Evolutionary conservation across 2,113 vertebrate species (phyloP), one percentile per base, ranked within the genome.

Genomic region (Xenotilapia flavipinnis): DNA sequence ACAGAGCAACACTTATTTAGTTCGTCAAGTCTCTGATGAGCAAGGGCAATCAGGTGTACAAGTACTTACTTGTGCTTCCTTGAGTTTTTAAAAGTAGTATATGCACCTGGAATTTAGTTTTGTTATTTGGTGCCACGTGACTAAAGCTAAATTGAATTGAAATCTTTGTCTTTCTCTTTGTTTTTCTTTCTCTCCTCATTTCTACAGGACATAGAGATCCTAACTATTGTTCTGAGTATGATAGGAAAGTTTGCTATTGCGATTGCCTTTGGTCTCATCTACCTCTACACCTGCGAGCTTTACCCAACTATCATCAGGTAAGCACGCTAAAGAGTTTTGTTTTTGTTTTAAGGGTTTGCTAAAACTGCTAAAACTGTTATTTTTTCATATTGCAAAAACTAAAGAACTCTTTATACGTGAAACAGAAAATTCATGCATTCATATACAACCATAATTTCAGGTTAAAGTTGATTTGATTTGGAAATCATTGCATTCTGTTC

Each of bases 261-360:
- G 6, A 96, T 98, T 68, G 97, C 97, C 1, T 98, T 99, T 91
- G 98, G 97, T 49, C 97, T 99, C 28, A 96, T 98, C 90, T 99
- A 98, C 90, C 94, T 99, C 83, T 99, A 98, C 91, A 98, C 97
- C 5, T 98, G 98, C 85, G 98, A 99, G 90, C 95, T 99, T 33
- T 98, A 99, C 89, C 98, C 98, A 49, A 99, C 98, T 12, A 91
- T 96, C 86, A 95, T 99, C 95, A 97, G 98, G 98, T 98, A 21
- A 86, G 55, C 14, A 19, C 3, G 31, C 49, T 77, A 31, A 5
- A 28, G 31, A 45, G 12, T 31, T 51, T 47, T 36, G 33, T 7
- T 31, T 26, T 82, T 26, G 42, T 68, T 49, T 38, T 14, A 33
- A 40, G 7, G 28, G 17, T 51, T 77, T 33, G 3, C 26, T 77